Conservation (phyloP, 2,113 vertebrate species). For the Gobio gobio region DNA sequence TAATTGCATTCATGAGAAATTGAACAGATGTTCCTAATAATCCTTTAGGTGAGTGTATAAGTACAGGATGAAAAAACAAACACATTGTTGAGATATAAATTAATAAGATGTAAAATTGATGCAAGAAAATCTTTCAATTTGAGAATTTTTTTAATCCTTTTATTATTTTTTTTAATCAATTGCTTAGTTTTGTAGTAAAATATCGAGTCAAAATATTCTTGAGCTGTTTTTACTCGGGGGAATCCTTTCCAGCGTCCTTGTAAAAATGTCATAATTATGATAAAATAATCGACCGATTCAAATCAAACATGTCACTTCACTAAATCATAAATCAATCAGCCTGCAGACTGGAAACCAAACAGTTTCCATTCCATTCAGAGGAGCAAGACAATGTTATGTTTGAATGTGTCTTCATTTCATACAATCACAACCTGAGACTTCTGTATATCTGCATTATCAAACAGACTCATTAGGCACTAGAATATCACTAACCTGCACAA, state of each 20-base stretch:
- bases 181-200: not conserved
- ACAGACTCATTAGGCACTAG: slow-evolving; percentile 15
- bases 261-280: not conserved
- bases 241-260: not conserved
- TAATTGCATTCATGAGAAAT: too few relatives aligned
- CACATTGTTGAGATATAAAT: not conserved
- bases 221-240: not conserved
- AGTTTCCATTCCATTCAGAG: not conserved
- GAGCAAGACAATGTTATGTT: not conserved
- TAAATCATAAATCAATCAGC: not conserved
- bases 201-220: not conserved
- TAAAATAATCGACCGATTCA: not conserved
- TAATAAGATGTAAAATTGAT: not conserved
- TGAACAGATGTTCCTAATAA: too few relatives aligned
- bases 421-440: slow-evolving; percentile 10
- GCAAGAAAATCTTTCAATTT: not conserved
- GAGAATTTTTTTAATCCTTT: not conserved
- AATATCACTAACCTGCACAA: not conserved
- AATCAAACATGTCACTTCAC: not conserved
- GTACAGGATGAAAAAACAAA: not conserved
- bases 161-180: not conserved
- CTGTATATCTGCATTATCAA: not conserved
- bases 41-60: too few relatives aligned
- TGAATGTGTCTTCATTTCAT: not conserved
- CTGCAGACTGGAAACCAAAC: not conserved